Evolutionary conservation across 2,797 vertebrate species (phyloP).

Genomic region (Nannoperca australis): DNA sequence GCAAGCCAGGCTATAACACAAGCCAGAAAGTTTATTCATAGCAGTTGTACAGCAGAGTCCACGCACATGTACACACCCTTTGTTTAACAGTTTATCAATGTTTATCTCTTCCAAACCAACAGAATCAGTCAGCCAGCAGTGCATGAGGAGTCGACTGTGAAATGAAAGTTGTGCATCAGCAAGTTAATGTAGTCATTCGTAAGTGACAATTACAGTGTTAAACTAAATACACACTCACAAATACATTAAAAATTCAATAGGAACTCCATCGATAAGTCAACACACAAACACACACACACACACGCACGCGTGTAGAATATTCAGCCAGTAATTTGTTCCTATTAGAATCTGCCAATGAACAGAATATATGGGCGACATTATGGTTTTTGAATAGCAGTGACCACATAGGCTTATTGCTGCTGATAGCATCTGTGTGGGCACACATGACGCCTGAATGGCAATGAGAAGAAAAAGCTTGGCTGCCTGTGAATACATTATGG

Average conservation of each 20-base stretch:
- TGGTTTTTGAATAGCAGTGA: constrained; percentile 63
- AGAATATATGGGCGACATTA: constrained; percentile 55
- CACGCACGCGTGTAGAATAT: constrained; percentile 11
- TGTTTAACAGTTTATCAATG: constrained; percentile 39
- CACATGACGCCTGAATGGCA: constrained; percentile 63
- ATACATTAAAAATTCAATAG: constrained; percentile 51
- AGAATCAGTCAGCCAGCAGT: constrained; percentile 48
- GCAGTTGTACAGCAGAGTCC: not conserved
- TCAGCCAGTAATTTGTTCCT: constrained; percentile 58
- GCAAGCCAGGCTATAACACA: constrained; percentile 3
- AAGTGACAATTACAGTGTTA: constrained; percentile 49
- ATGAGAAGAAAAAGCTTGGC: constrained; percentile 56
- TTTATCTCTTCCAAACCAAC: constrained; percentile 56
- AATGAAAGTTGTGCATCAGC: constrained; percentile 43
- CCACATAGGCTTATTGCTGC: constrained; percentile 58
- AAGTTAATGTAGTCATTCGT: constrained; percentile 45
- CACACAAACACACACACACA: not conserved
- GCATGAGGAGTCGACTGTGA: constrained; percentile 34
- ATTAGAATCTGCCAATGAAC: constrained; percentile 49
- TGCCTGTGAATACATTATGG: constrained; percentile 55
- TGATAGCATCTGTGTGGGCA: constrained; percentile 69
- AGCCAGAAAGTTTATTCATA: constrained; percentile 13
- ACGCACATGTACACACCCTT: constrained; percentile 1
- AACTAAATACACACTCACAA: constrained; percentile 29
- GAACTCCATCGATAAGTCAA: constrained; percentile 39